A percentile compares a stretch with the other conserved stretches of the same genome.
phyloP scores from a whole-genome alignment of 2,888 invertebrate genomes.

The Apamea sordens region DNA sequence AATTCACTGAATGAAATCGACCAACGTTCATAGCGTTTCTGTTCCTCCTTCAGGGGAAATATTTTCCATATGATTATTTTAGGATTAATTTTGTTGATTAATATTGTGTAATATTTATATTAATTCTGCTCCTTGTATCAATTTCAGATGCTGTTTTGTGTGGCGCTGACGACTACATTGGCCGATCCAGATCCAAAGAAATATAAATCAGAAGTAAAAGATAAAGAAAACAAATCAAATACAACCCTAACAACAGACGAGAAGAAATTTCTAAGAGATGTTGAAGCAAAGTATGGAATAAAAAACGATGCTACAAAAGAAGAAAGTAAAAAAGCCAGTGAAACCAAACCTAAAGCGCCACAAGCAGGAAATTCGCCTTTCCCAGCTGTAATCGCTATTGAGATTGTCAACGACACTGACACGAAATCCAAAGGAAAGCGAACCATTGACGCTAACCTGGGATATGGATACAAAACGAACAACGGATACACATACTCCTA shows the following conservation, averaged over 20 bases:
- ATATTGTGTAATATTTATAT: neutral
- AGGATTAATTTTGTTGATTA: too few relatives aligned
- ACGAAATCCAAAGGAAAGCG: conserved; percentile 91
- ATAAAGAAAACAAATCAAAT: conserved; percentile 76
- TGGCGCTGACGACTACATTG: conserved; percentile 71
- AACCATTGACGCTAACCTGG: conserved; percentile 93
- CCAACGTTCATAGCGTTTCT: neutral
- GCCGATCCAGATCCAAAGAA: conserved; percentile 87
- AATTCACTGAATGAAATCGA: neutral
- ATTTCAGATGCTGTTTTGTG: conserved; percentile 84
- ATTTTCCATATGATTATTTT: neutral
- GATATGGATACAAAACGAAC: conserved; percentile 92
- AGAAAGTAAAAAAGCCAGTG: conserved; percentile 69
- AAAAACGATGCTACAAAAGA: conserved; percentile 76
- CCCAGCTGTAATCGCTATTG: conserved; percentile 91
- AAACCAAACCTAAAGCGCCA: conserved; percentile 57
- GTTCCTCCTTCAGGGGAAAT: neutral
- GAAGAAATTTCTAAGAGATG: conserved; percentile 85
- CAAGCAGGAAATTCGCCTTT: conserved; percentile 74
- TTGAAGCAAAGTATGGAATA: conserved; percentile 87
- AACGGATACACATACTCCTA: conserved; percentile 88
- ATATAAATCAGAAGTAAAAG: conserved; percentile 79
- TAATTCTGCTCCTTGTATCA: conserved; percentile 56
- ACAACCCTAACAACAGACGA: conserved; percentile 84
- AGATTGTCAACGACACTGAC: conserved; percentile 90